Conservation (phyloP, 2,888 invertebrate genomes). For the Platypus cylindrus region DNA sequence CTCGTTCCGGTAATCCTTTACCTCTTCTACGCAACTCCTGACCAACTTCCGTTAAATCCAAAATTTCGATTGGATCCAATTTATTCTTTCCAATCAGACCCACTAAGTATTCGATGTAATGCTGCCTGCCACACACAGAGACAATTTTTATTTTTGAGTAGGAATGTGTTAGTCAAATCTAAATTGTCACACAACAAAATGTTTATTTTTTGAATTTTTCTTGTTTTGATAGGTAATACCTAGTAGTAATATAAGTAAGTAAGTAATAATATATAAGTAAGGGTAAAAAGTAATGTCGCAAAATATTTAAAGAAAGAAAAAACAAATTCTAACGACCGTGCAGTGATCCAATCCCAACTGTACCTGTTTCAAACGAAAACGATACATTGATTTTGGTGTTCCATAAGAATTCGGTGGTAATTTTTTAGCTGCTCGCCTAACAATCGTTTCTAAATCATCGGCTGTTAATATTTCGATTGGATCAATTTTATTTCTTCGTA, state of each 20-base stretch:
- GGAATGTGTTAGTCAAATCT: constrained; percentile 11
- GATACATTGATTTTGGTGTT: constrained; percentile 52
- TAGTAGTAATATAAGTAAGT: too few species aligned
- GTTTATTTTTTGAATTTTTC: too few species aligned
- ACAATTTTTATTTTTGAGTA: too few species aligned
- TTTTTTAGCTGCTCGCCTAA: constrained; percentile 58
- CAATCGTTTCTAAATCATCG: constrained; percentile 72
- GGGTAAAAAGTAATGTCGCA: too few species aligned
- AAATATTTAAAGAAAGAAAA: too few species aligned
- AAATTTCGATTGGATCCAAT: constrained; percentile 81
- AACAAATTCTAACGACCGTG: too few species aligned
- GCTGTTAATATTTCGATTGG: constrained; percentile 62
- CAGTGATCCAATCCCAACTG: too few species aligned
- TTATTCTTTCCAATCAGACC: constrained; percentile 67
- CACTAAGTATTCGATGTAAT: constrained; percentile 94
- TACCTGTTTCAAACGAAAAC: constrained; percentile 52
- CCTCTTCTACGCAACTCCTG: constrained; percentile 79
- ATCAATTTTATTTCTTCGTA: constrained; percentile 60
- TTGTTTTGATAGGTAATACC: too few species aligned
- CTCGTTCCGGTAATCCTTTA: constrained; percentile 69
- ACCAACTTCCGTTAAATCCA: constrained; percentile 75
- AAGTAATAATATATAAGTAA: too few species aligned
- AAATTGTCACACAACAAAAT: constrained; percentile 1
- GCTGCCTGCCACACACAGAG: constrained; percentile 49
- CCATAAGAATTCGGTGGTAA: constrained; percentile 68